Base-by-base conservation (phyloP, 1,140 invertebrate genomes). In the Micrasema longulum region DNA sequence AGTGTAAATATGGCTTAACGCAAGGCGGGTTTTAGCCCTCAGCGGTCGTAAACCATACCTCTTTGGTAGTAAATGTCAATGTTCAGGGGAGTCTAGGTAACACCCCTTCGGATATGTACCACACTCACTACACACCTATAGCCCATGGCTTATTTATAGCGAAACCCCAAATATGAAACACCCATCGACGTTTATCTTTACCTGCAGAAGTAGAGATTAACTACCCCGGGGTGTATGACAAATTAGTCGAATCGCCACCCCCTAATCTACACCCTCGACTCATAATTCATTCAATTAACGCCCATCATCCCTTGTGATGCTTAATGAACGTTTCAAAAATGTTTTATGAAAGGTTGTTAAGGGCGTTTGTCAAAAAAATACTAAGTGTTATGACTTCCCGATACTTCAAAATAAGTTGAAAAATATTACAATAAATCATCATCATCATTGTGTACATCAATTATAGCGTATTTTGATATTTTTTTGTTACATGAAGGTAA, bases 1-100 rank as follows among this genome's bases (percentile, higher is more conserved):
- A 48, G n/a, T 35, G 62, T 64, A 64, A 64, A 48, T 64, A 64
- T 48, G 62, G 97, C 86, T 95, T 95, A 76, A 91, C 95, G 79
- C 89, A 90, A 87, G 97, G 84, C 91, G 93, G 94, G 95, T 95
- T 84, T 78, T 41, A 74, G 64, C 71, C 50, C 71, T 72, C 71
- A 70, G 76, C 65, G 79, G 48, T 80, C 80, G 78, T 81, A 82
- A 82, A 82, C 73, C 79, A 80, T 79, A 72, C 77, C 76, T 79
- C 76, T 67, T 77, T 60, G 76, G 76, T 74, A 81, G 78, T 82
- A 81, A 81, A 81, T 81, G 80, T 82, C 81, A 81, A 79, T 79
- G 78, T 78, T 79, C 78, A 80, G 80, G 79, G 79, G 76, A 62
- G 68, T 74, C 68, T 69, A 74, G 73, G 73, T 74, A 74, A 63